Percentiles rank a stretch among this genome's conserved stretches.
Evolutionary conservation across 2,113 vertebrate species (phyloP).

Genomic region (Bombycilla garrulus): DNA sequence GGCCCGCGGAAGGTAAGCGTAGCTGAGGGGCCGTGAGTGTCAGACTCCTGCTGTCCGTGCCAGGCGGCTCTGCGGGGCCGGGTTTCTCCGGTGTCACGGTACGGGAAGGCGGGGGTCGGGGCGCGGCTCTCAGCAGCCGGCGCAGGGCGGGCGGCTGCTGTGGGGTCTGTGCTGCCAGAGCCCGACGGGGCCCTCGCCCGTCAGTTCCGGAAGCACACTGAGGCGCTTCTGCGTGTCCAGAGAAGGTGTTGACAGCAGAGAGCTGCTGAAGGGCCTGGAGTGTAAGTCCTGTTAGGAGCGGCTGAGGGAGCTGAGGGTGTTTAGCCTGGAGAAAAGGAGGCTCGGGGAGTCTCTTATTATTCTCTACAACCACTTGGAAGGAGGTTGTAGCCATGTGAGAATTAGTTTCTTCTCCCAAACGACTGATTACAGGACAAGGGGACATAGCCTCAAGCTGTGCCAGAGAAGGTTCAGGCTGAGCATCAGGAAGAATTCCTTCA

Average conservation of each 20-base stretch:
- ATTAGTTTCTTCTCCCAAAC: not conserved
- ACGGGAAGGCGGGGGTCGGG: not conserved
- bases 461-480: not conserved
- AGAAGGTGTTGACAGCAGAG: not conserved
- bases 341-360: not conserved
- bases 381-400: not conserved
- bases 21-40: fast-evolving
- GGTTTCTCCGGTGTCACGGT: not conserved
- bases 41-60: not conserved
- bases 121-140: not conserved
- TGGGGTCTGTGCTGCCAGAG: no score
- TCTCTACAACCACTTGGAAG: no score
- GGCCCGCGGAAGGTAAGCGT: not conserved
- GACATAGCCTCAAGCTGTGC: not conserved
- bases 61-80: not conserved
- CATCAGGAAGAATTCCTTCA: not conserved
- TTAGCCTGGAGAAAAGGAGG: not conserved
- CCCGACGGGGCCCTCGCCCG: fast-evolving
- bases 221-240: not conserved
- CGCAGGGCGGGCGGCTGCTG: not conserved
- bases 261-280: not conserved
- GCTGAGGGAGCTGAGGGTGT: not conserved
- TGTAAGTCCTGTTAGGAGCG: not conserved
- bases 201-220: fast-evolving
- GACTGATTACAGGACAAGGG: not conserved